A percentile compares a stretch with the other conserved stretches of the same genome.
Conservation (phyloP, 1,140 invertebrate genomes). For the Chironomus tepperi region DNA sequence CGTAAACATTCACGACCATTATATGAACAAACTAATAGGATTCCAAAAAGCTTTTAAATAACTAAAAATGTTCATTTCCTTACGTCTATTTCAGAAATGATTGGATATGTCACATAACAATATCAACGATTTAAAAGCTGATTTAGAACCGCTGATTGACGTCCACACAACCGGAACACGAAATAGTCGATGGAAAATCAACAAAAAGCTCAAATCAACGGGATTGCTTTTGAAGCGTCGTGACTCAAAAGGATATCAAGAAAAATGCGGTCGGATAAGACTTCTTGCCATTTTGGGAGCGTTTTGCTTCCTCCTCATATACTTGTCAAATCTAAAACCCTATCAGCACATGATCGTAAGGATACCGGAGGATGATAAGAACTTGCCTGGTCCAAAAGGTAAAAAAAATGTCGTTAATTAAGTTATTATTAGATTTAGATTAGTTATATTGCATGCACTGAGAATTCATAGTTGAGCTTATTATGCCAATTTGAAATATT, state of each 20-base stretch:
- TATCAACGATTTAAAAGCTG: neutral
- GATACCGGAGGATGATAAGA: constrained; percentile 6
- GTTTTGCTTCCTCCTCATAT: neutral
- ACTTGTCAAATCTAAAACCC: neutral
- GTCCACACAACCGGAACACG: neutral
- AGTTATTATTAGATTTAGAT: neutral
- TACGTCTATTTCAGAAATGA: neutral
- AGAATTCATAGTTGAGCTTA: too few species aligned
- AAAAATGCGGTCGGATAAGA: neutral
- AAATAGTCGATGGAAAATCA: constrained; percentile 1
- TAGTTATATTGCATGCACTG: neutral
- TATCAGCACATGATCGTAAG: constrained; percentile 5
- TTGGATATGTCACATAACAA: constrained; percentile 4
- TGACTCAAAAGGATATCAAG: constrained; percentile 13
- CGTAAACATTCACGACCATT: too few species aligned
- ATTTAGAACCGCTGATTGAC: constrained; percentile 6
- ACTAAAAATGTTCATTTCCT: neutral
- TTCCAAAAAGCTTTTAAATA: neutral
- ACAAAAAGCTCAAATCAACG: neutral
- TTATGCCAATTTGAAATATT: neutral
- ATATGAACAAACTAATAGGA: neutral
- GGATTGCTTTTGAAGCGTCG: neutral
- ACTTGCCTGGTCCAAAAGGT: neutral
- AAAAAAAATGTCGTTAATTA: neutral
- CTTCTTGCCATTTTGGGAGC: neutral